Evolutionary conservation across 2,888 invertebrate species (phyloP), one percentile per base, ranked within the genome.

Genomic region (Melinaea menophilus): DNA sequence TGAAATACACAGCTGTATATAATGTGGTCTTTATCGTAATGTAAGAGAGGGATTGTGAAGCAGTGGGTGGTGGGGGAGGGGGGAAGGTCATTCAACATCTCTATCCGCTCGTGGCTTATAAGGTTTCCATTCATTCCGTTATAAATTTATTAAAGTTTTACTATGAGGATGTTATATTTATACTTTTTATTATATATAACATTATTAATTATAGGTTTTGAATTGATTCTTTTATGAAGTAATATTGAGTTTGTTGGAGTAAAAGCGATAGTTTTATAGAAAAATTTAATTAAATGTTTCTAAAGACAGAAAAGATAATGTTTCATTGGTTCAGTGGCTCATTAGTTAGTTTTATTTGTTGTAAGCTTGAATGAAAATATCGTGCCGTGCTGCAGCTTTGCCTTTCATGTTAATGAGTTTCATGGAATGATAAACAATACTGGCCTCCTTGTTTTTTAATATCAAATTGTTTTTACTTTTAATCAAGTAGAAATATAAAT

Each of bases 361-460:
- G 55, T 11, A 9, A 41, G 46, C 45, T 55, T 51, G 59, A 60
- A 48, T 58, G 54, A 67, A 69, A 68, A 68, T 64, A 51, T n/a
- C n/a, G n/a, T 59, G 51, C 45, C 61, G 45, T 41, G 59, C 54
- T 59, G 45, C 54, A 58, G 59, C 54, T 48, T 59, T 68, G n/a
- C n/a, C n/a, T 63, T 63, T 65, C 54, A 59, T 41, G 61, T 61
- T 65, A 68, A 68, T 65, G 67, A 61, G 62, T 48, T 48, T 46
- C n/a, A 63, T 67, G 61, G 61, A 63, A 61, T 61, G 56, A 55
- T 59, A 61, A 61, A n/a, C n/a, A n/a, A n/a, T n/a, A n/a, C n/a
- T n/a, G n/a, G n/a, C n/a, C n/a, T 41, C 9, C 7, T 9, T 1
- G 41, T 9, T 41, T 41, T 2, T 5, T 41, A 9, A 35, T 41